These are phyloP conservation scores for Nycticorax nycticorax DNA, from an alignment of 2,113 vertebrate genomes.

Conservation along the genomic window DNA sequence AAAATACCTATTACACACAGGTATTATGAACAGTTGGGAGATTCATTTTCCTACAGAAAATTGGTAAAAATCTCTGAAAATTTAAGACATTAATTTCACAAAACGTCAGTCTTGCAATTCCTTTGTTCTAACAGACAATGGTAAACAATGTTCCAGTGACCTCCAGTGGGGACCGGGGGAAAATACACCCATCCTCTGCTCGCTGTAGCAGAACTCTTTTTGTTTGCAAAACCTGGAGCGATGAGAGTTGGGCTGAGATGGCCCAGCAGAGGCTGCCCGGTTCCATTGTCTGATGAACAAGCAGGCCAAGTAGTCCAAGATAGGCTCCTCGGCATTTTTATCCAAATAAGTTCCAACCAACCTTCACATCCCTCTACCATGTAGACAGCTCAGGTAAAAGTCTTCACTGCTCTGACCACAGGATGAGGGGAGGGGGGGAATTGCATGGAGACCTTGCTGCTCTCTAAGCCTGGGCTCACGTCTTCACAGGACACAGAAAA, in stretches of 20 bases:
- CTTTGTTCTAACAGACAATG: slow-evolving; percentile 67
- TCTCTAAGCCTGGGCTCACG: neutral
- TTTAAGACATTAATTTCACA: neutral
- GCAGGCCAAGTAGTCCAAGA: fast-evolving
- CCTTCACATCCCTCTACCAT: neutral
- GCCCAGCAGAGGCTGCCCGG: neutral
- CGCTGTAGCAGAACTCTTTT: too few relatives aligned
- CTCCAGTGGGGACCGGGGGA: slow-evolving; percentile 66
- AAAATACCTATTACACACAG: neutral
- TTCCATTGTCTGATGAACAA: fast-evolving
- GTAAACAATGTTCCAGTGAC: slow-evolving; percentile 72
- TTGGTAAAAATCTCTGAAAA: neutral
- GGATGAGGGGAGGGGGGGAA: fast-evolving
- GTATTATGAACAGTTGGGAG: neutral
- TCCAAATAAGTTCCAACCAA: neutral
- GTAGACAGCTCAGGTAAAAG: neutral
- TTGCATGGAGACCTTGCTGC: neutral
- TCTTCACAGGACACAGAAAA: neutral
- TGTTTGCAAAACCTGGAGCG: neutral
- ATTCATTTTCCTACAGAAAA: neutral
- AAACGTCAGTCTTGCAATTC: neutral
- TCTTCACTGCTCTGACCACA: neutral
- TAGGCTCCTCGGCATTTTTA: fast-evolving
- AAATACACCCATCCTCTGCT: neutral
- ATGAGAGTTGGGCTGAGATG: too few relatives aligned